Evolutionary conservation across 53 echinoderm and acorn worm genomes (phyloP).

Genomic region (Echinometra lucunter): DNA sequence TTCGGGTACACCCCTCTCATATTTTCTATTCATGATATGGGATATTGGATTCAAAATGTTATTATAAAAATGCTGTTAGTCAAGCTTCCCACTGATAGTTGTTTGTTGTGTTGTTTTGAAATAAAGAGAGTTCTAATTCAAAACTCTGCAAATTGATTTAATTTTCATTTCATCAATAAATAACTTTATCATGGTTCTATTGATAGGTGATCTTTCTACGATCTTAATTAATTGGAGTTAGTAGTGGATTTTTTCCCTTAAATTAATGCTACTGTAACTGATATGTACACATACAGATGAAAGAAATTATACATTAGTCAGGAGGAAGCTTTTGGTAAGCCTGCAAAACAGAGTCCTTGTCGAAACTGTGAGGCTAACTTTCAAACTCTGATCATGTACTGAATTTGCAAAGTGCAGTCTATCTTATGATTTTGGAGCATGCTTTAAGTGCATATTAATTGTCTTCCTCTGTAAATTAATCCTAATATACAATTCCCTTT

Average conservation of each 20-base stretch:
- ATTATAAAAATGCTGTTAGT: neutral
- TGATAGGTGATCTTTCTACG: too few relatives aligned
- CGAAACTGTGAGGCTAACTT: too few relatives aligned
- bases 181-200: too few relatives aligned
- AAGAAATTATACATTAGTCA: too few relatives aligned
- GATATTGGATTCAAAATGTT: neutral
- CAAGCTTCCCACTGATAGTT: neutral
- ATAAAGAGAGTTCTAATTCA: neutral
- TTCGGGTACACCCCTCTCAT: neutral
- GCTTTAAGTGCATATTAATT: neutral
- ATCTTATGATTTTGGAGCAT: neutral
- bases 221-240: too few relatives aligned
- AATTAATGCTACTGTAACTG: too few relatives aligned
- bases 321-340: too few relatives aligned
- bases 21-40: neutral
- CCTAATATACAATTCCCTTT: neutral
- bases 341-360: neutral
- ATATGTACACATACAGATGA: too few relatives aligned
- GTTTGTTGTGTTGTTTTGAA: neutral
- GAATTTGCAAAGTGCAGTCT: neutral
- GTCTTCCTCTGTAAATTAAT: constrained; percentile 33
- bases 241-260: too few relatives aligned
- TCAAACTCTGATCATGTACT: neutral
- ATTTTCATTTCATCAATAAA: too few relatives aligned
- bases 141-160: too few relatives aligned